Evolutionary conservation across 1,140 invertebrate species (phyloP).

Genomic region (Procambarus clarkii): DNA sequence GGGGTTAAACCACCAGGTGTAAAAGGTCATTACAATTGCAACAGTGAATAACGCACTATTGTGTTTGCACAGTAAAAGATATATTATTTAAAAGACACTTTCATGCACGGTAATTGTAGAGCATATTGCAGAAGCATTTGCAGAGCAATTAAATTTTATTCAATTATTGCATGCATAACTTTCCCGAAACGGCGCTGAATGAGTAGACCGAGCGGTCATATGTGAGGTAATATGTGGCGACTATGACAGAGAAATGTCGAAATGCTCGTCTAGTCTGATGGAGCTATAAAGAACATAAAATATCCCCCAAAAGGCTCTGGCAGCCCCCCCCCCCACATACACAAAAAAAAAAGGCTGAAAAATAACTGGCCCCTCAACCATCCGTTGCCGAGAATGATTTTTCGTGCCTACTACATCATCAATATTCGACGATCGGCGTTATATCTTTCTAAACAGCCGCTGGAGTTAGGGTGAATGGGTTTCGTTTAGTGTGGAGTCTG

Average conservation of each 20-base stretch:
- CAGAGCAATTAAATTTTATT: conserved; percentile 31
- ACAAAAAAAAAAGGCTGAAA: background rate
- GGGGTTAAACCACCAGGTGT: background rate
- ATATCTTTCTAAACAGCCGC: conserved; percentile 2
- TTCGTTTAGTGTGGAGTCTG: background rate
- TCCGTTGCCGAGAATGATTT: background rate
- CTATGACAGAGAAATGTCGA: background rate
- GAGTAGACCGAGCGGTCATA: background rate
- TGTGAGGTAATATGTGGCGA: conserved; percentile 12
- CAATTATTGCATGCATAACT: conserved; percentile 32
- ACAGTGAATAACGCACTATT: background rate
- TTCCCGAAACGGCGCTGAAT: conserved; percentile 11
- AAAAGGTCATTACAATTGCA: background rate
- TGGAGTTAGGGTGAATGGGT: background rate
- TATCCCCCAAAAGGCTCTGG: background rate
- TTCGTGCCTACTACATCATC: background rate
- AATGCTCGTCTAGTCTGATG: background rate
- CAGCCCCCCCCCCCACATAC: no score
- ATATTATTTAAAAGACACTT: conserved; percentile 36
- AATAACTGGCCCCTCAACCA: background rate
- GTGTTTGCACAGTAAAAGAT: background rate
- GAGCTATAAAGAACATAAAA: conserved; percentile 4
- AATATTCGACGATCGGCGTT: background rate
- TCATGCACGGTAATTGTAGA: conserved; percentile 27
- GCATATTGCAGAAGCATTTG: conserved; percentile 22